Conservation (phyloP, 2,113 vertebrate genomes). For the Eudyptes chrysolophus region DNA sequence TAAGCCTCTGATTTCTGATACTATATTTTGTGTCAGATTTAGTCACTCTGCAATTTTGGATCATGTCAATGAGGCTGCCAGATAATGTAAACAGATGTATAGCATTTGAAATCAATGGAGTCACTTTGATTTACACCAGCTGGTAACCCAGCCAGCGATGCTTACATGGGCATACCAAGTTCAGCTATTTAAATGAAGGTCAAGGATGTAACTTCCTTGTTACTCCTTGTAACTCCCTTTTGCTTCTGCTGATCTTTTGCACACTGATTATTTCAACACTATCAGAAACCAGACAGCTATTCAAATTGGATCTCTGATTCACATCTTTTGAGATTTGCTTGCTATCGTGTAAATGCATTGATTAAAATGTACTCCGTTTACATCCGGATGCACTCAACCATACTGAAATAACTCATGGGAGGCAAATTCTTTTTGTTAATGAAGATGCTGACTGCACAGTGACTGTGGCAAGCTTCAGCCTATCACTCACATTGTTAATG, state of each 20-base stretch:
- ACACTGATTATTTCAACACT: neutral
- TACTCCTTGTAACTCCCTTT: neutral
- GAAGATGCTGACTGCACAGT: neutral
- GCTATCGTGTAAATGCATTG: neutral
- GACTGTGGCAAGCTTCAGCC: neutral
- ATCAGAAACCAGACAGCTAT: neutral
- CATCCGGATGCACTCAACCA: neutral
- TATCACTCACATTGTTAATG: neutral
- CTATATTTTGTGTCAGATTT: neutral
- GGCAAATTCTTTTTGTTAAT: neutral
- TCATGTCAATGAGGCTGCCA: neutral
- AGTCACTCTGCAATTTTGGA: neutral
- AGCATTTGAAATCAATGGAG: neutral
- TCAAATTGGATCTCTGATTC: neutral
- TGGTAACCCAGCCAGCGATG: neutral
- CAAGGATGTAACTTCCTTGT: neutral
- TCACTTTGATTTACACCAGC: neutral
- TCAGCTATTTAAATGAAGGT: neutral
- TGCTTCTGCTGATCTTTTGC: neutral
- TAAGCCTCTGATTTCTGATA: neutral
- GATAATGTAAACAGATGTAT: neutral
- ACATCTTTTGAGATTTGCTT: neutral
- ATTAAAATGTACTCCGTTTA: conserved; percentile 11
- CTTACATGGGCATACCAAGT: neutral
- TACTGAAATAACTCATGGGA: neutral